Conservation (phyloP, 2,797 vertebrate species). For the Otolemur crassicaudatus region DNA sequence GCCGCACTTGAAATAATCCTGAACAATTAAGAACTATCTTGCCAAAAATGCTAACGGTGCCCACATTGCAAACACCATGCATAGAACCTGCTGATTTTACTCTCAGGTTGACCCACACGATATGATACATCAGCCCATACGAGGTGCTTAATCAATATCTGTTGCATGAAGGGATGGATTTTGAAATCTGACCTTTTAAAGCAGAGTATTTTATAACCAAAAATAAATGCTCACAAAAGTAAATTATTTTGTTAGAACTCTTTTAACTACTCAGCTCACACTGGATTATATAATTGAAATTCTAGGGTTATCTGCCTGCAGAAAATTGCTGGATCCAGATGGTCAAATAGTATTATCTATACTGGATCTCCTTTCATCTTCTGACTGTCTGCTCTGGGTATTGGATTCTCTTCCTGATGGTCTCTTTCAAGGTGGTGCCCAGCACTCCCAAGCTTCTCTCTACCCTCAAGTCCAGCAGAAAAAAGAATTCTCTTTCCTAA, state of each 20-base stretch:
- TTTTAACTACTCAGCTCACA: not conserved
- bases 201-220: not conserved
- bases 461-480: not conserved
- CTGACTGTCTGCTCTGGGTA: not conserved
- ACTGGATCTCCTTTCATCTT: not conserved
- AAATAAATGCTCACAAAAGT: not conserved
- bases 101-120: not conserved
- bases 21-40: not conserved
- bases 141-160: not conserved
- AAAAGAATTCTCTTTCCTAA: not conserved
- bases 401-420: not conserved
- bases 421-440: not conserved
- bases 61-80: not conserved
- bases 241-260: not conserved
- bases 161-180: not conserved
- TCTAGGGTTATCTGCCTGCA: not conserved
- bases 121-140: not conserved
- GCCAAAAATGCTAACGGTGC: not conserved
- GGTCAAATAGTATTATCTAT: not conserved
- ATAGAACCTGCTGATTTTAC: not conserved
- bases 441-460: not conserved
- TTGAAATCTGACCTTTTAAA: slow-evolving; percentile 24
- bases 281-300: not conserved
- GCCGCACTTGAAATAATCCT: not conserved
- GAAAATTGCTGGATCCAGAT: not conserved